These are phyloP conservation scores for Balearica regulorum DNA, from an alignment of 2,797 vertebrate genomes.

Conservation along the genomic window DNA sequence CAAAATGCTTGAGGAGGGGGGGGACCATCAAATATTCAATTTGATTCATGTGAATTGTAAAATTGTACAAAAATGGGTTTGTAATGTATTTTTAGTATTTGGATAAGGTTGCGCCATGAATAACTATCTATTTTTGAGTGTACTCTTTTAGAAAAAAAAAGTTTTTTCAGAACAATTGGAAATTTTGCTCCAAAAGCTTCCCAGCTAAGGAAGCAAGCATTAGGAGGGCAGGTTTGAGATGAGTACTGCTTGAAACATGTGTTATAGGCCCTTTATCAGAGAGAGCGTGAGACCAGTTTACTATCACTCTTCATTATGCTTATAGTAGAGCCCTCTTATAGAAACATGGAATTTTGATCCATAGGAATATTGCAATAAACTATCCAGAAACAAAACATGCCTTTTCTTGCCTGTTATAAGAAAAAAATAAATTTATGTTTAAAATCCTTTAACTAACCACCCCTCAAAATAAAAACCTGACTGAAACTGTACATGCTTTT, in stretches of 20 bases:
- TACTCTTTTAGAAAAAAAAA: background rate
- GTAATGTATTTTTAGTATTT: background rate
- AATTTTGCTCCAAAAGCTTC: background rate
- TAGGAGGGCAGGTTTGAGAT: background rate
- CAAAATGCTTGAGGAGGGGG: background rate
- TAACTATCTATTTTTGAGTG: background rate
- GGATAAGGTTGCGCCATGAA: background rate
- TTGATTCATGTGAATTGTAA: background rate
- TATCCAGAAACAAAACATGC: fast-evolving
- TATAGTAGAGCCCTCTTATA: background rate
- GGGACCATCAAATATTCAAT: background rate
- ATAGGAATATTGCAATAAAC: background rate
- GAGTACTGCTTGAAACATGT: background rate
- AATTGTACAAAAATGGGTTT: background rate
- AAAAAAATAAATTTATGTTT: background rate
- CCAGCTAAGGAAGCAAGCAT: background rate
- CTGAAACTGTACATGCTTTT: background rate
- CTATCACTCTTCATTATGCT: background rate
- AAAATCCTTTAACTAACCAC: background rate
- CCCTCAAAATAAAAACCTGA: background rate
- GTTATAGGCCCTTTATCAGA: background rate
- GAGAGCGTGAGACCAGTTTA: background rate
- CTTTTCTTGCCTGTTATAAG: background rate
- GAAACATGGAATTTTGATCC: background rate
- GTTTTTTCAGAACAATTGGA: background rate